Evolutionary conservation across 2,113 vertebrate genomes (phyloP).

Genomic region (Jacana jacana): DNA sequence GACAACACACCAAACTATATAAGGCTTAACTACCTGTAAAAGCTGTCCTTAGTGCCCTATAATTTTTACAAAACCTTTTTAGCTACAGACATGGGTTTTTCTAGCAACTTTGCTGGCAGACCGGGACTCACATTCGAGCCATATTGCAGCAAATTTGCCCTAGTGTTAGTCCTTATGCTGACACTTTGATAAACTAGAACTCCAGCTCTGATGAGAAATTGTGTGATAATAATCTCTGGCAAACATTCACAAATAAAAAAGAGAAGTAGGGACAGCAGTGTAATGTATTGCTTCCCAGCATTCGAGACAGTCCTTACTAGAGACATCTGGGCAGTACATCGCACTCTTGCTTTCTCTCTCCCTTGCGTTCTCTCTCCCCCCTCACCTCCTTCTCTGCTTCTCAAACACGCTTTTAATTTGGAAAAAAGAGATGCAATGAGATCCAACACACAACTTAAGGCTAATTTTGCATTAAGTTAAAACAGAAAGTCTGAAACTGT

Average conservation of each 20-base stretch:
- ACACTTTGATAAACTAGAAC: slow-evolving; percentile 67
- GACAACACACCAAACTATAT: not conserved
- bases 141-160: slow-evolving; percentile 48
- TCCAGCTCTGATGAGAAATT: slow-evolving; percentile 51
- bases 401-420: not conserved
- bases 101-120: slow-evolving; percentile 21
- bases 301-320: not conserved
- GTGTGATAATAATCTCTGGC: slow-evolving; percentile 56
- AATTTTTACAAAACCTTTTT: slow-evolving; percentile 51
- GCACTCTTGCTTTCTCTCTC: not conserved
- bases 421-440: not conserved
- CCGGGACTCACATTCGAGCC: not conserved
- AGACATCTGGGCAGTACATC: not conserved
- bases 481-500: not conserved
- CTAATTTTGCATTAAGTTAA: not conserved
- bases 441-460: not conserved
- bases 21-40: not conserved
- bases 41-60: not conserved
- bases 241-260: slow-evolving; percentile 41
- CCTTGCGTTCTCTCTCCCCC: not conserved
- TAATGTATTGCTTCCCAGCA: not conserved
- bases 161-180: slow-evolving; percentile 48
- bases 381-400: not conserved
- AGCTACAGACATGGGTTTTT: slow-evolving; percentile 14
- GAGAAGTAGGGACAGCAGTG: not conserved